These are phyloP conservation scores for Dysmachus trigonus DNA, from an alignment of 2,888 invertebrate genomes.

Conservation along the genomic window DNA sequence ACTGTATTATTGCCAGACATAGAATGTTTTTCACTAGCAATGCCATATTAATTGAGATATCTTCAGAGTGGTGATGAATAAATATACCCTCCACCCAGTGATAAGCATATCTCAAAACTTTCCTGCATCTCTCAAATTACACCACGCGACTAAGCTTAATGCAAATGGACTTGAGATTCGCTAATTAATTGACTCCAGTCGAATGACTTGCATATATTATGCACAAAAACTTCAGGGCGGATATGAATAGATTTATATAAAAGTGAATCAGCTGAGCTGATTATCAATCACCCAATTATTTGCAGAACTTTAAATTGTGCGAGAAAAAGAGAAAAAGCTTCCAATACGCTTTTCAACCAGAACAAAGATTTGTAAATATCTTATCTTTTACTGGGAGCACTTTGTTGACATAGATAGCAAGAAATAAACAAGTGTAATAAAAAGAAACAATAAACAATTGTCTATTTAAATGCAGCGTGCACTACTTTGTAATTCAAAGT, in stretches of 20 bases:
- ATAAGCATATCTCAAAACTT: background rate
- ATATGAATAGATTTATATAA: background rate
- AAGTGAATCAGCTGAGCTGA: background rate
- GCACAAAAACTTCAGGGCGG: background rate
- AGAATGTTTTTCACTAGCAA: background rate
- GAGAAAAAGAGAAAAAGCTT: background rate
- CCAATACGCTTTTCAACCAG: background rate
- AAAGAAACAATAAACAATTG: background rate
- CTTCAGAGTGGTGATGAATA: background rate
- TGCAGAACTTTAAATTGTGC: background rate
- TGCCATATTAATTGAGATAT: background rate
- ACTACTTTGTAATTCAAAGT: background rate
- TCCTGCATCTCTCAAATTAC: background rate
- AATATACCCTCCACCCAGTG: background rate
- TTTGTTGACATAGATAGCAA: background rate
- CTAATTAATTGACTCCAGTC: background rate
- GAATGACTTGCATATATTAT: background rate
- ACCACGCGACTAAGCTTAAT: background rate
- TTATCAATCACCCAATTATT: background rate
- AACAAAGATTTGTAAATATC: background rate
- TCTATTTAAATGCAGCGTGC: background rate
- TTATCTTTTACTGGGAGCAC: background rate
- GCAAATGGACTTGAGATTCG: background rate
- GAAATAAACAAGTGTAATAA: background rate
- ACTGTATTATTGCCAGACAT: background rate